A percentile compares a stretch with the other conserved stretches of the same genome.
phyloP scores from a whole-genome alignment of 2,888 invertebrate genomes.

The Agriopis aurantiaria region DNA sequence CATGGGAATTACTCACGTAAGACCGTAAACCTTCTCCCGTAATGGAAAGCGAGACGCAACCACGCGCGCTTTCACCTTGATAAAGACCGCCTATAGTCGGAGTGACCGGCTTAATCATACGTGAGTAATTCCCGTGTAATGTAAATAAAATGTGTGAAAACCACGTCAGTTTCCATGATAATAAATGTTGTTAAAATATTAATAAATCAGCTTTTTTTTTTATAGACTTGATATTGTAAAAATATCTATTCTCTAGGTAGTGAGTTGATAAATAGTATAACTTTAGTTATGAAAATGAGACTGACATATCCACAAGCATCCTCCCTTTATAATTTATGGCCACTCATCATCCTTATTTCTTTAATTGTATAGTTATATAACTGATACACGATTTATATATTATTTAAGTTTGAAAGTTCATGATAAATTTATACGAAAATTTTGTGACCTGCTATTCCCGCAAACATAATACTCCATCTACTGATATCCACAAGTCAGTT shows the following conservation, averaged over 20 bases:
- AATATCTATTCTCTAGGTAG: constrained; percentile 3
- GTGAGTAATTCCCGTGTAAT: too few relatives aligned
- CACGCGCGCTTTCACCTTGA: too few relatives aligned
- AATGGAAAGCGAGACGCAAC: too few relatives aligned
- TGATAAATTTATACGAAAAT: constrained; percentile 55
- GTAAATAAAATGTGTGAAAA: too few relatives aligned
- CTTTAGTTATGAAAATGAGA: constrained; percentile 4
- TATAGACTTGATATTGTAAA: constrained; percentile 2
- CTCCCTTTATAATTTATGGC: constrained; percentile 74
- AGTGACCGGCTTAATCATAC: too few relatives aligned
- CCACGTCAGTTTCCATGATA: neutral
- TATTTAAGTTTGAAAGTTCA: constrained; percentile 59
- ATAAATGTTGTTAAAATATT: neutral
- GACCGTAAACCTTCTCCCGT: too few relatives aligned
- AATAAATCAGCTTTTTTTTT: neutral
- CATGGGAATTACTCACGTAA: neutral
- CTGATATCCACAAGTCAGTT: constrained; percentile 63
- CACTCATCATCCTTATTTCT: constrained; percentile 82
- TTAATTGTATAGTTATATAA: constrained; percentile 67
- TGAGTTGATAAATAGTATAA: constrained; percentile 2
- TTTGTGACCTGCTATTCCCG: constrained; percentile 58
- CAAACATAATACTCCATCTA: constrained; percentile 49
- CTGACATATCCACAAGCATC: constrained; percentile 60
- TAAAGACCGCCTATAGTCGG: too few relatives aligned
- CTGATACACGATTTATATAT: constrained; percentile 66